Conservation (phyloP, 1,140 invertebrate species). For the Brachionus asplanchnoidis region DNA sequence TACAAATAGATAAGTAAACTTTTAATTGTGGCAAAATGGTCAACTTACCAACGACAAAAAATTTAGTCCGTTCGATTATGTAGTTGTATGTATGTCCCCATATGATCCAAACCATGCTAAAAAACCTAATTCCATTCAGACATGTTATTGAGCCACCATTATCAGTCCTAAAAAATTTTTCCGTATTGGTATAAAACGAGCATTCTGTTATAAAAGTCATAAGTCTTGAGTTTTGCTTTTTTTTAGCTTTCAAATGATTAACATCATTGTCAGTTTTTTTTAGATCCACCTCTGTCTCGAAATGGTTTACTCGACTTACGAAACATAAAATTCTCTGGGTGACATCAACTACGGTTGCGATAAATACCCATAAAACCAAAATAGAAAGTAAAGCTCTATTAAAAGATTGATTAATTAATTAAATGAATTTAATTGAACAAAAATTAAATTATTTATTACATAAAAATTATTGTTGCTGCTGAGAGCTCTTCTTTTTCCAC, state of each 20-base stretch:
- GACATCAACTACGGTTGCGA: not conserved
- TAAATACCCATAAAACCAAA: not conserved
- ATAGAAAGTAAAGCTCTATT: constrained; percentile 2
- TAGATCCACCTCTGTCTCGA: no score
- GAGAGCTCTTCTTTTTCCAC: not conserved
- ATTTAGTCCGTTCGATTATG: constrained; percentile 5
- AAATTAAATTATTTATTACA: not conserved
- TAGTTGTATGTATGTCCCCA: constrained; percentile 42
- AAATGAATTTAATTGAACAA: not conserved
- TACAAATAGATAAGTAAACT: not conserved
- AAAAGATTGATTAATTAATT: not conserved
- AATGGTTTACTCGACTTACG: not conserved
- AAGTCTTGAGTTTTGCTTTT: not conserved
- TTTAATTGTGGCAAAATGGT: not conserved
- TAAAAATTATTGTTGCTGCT: not conserved
- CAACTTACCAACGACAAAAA: not conserved
- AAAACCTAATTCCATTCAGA: constrained; percentile 38
- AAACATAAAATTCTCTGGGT: not conserved
- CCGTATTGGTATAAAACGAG: constrained; percentile 19
- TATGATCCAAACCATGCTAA: constrained; percentile 41
- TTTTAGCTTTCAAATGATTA: no score
- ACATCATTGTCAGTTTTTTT: no score
- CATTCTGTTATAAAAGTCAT: not conserved
- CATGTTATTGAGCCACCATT: constrained; percentile 32
- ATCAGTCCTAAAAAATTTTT: constrained; percentile 40